phyloP scores from a whole-genome alignment of 1,140 invertebrate species.

The Aphelinus atriplicis region DNA sequence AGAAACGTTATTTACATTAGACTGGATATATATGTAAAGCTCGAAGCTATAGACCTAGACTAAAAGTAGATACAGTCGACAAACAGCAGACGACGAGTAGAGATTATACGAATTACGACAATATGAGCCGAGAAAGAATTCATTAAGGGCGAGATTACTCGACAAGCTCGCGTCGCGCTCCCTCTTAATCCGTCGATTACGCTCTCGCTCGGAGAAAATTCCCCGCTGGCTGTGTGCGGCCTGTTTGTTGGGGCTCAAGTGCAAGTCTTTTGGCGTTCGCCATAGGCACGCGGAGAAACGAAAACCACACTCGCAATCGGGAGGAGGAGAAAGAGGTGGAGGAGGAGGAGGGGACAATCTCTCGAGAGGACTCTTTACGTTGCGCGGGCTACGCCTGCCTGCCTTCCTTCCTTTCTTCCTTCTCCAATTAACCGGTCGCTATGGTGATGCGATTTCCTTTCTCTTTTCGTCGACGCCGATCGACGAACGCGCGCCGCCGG shows the following conservation, averaged over 20 bases:
- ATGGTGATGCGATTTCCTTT: conserved; percentile 50
- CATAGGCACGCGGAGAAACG: not conserved
- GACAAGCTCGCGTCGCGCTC: no score
- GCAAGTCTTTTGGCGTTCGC: conserved; percentile 4
- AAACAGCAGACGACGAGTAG: no score
- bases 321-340: no score
- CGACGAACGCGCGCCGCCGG: no score
- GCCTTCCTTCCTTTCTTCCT: conserved; percentile 40
- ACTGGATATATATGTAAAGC: no score
- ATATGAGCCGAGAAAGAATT: not conserved
- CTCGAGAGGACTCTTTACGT: no score
- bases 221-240: not conserved
- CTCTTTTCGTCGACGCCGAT: no score
- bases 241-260: not conserved
- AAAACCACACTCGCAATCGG: not conserved
- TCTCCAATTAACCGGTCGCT: conserved; percentile 63
- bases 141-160: not conserved
- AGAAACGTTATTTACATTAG: no score
- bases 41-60: no score
- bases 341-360: no score
- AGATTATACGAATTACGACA: no score
- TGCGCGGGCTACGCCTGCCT: not conserved
- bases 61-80: no score
- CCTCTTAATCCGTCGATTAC: conserved; percentile 24
- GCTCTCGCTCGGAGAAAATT: conserved; percentile 28